phyloP scores from a whole-genome alignment of 1,140 invertebrate species.

The Eumeta japonica region DNA sequence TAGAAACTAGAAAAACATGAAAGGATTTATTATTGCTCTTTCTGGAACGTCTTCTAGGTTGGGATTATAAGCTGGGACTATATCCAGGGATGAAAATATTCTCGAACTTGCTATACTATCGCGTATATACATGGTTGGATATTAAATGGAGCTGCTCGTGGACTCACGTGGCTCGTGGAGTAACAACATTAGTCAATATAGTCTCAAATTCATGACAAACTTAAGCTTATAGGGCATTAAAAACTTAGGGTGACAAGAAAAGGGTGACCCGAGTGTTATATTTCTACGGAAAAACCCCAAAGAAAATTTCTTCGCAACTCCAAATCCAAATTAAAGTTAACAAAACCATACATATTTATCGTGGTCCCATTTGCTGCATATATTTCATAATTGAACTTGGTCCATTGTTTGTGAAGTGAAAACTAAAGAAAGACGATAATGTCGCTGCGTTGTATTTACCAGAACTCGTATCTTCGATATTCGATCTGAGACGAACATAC shows the following conservation, averaged over 20 bases:
- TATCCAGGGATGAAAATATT: slow-evolving; percentile 37
- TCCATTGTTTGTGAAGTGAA: too few relatives aligned
- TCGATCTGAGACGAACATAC: slow-evolving; percentile 17
- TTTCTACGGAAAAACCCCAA: too few relatives aligned
- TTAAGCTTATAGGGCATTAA: slow-evolving; percentile 22
- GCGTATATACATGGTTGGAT: slow-evolving; percentile 20
- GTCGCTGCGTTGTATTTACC: neutral
- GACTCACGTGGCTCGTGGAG: slow-evolving; percentile 19
- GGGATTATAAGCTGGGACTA: slow-evolving; percentile 15
- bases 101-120: slow-evolving; percentile 18
- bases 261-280: too few relatives aligned
- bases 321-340: too few relatives aligned
- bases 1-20: slow-evolving; percentile 29
- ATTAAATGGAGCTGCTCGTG: slow-evolving; percentile 35
- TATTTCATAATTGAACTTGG: slow-evolving; percentile 19
- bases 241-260: too few relatives aligned
- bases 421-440: too few relatives aligned
- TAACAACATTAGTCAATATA: slow-evolving; percentile 21
- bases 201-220: slow-evolving; percentile 21
- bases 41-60: slow-evolving; percentile 29
- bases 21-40: slow-evolving; percentile 14
- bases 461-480: slow-evolving; percentile 11
- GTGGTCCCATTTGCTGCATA: too few relatives aligned
- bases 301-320: too few relatives aligned
- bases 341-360: too few relatives aligned